These are phyloP conservation scores for Parotia lawesii DNA, from an alignment of 2,113 vertebrate species.

Conservation along the genomic window DNA sequence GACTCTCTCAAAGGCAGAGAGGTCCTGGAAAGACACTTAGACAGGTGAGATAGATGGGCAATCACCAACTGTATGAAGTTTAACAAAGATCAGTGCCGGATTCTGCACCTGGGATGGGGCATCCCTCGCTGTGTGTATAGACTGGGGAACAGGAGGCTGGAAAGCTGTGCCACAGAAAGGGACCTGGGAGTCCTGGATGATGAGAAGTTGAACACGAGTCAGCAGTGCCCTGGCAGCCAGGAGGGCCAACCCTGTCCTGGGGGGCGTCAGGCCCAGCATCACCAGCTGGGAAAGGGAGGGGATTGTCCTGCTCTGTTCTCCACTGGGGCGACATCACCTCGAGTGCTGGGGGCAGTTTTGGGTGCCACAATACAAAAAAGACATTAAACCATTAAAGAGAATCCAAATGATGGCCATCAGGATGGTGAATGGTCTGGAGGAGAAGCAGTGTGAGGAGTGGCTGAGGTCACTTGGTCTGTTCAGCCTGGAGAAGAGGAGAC, in stretches of 20 bases:
- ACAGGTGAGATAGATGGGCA: neutral
- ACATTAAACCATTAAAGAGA: neutral
- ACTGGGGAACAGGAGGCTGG: too few relatives aligned
- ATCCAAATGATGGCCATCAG: neutral
- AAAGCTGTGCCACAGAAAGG: neutral
- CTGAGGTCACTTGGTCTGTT: neutral
- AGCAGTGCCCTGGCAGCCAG: neutral
- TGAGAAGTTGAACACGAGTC: too few relatives aligned
- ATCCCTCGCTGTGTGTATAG: neutral
- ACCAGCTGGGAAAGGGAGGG: rapidly evolving
- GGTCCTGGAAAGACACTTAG: neutral
- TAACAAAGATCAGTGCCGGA: neutral
- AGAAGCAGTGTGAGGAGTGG: rapidly evolving
- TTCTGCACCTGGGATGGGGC: neutral
- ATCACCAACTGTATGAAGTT: neutral
- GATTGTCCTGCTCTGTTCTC: neutral
- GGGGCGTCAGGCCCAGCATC: neutral
- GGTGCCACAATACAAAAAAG: neutral
- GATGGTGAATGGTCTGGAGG: neutral
- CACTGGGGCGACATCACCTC: rapidly evolving
- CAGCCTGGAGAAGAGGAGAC: neutral
- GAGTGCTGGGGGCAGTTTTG: neutral
- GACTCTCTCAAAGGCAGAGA: neutral
- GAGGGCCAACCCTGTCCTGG: neutral
- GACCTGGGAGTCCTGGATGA: too few relatives aligned